phyloP scores from a whole-genome alignment of 2,113 vertebrate genomes.

The Tiliqua scincoides region DNA sequence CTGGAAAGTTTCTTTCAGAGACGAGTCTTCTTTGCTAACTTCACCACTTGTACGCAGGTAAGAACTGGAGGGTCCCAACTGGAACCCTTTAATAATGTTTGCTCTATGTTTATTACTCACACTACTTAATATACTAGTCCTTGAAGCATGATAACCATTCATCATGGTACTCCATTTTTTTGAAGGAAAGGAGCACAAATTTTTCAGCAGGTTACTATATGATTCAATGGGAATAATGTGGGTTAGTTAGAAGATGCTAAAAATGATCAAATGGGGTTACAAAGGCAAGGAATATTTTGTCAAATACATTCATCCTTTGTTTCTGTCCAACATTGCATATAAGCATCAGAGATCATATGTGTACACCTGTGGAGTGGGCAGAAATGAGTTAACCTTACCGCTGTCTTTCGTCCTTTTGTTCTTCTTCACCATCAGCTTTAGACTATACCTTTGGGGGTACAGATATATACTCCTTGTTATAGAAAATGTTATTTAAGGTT shows the following conservation, averaged over 20 bases:
- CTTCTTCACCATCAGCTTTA: too few species aligned
- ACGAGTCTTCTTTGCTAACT: slow-evolving; percentile 45
- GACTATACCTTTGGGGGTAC: too few species aligned
- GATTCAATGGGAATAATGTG: background rate
- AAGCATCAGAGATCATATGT: too few species aligned
- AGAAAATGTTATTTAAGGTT: background rate
- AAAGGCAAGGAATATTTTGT: background rate
- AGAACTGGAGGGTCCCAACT: background rate
- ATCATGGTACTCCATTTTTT: background rate
- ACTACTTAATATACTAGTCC: background rate
- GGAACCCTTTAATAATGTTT: background rate
- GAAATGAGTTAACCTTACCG: too few species aligned
- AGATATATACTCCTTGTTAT: too few species aligned
- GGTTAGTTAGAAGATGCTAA: background rate
- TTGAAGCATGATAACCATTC: background rate
- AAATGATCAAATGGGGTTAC: background rate
- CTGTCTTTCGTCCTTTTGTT: too few species aligned
- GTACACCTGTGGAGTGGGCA: too few species aligned
- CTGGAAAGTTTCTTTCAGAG: slow-evolving; percentile 65
- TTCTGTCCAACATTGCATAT: too few species aligned
- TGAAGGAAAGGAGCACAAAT: background rate
- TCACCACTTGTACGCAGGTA: slow-evolving; percentile 67
- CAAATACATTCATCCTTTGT: background rate
- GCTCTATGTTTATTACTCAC: background rate
- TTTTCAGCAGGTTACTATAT: background rate